These are phyloP conservation scores for Cyclopterus lumpus DNA, from an alignment of 2,797 vertebrate genomes.

Conservation along the genomic window DNA sequence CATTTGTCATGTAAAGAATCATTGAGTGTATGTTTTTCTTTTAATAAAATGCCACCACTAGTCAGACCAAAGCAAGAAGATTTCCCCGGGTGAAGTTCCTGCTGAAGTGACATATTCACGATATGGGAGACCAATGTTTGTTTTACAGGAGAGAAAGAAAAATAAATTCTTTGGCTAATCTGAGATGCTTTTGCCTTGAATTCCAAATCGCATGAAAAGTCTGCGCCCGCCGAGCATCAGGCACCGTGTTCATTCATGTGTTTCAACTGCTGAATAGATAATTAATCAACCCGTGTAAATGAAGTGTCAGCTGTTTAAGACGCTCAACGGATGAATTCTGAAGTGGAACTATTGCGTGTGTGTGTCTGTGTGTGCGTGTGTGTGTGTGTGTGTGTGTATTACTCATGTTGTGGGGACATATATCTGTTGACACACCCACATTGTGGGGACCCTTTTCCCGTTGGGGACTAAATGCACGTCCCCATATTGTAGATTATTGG, in stretches of 20 bases:
- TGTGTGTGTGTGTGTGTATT: background rate
- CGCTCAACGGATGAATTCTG: conserved; percentile 22
- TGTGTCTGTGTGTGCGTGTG: background rate
- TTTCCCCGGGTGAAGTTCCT: background rate
- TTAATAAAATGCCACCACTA: background rate
- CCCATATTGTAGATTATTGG: no score
- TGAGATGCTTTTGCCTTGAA: conserved; percentile 13
- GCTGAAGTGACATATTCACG: background rate
- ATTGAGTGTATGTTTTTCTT: background rate
- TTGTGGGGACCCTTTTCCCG: no score
- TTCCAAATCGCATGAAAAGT: conserved; percentile 15
- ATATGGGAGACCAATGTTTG: no score
- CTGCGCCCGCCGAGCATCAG: conserved; percentile 10
- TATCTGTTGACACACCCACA: no score
- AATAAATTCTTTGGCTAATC: background rate
- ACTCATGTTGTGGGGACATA: no score
- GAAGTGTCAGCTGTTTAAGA: conserved; percentile 45
- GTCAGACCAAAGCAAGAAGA: background rate
- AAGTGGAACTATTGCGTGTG: background rate
- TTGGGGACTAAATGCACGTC: no score
- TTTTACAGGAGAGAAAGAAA: background rate
- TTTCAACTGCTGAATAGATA: conserved; percentile 45
- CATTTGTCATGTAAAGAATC: background rate
- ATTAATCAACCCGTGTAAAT: conserved; percentile 40
- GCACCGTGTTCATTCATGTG: conserved; percentile 37